A percentile compares a stretch with the other conserved stretches of the same genome.
phyloP scores from a whole-genome alignment of 2,797 vertebrate species.

The Coracias cyanogaster region DNA sequence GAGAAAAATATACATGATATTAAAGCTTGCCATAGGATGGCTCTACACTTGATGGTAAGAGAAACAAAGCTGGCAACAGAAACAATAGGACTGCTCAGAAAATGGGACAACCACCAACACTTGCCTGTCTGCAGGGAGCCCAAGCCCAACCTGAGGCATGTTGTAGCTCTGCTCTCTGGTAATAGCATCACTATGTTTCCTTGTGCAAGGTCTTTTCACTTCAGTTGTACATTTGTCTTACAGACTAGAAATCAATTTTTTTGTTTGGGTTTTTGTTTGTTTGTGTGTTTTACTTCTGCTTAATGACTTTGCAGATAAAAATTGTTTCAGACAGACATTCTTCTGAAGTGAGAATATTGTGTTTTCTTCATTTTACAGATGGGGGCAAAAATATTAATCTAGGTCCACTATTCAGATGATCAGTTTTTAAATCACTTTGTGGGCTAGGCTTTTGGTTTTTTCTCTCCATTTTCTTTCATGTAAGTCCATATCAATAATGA shows the following conservation, averaged over 20 bases:
- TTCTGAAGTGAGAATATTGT: not conserved
- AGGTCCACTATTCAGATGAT: not conserved
- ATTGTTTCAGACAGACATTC: not conserved
- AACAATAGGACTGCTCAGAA: not conserved
- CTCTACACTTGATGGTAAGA: not conserved
- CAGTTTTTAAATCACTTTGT: not conserved
- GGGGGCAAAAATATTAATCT: not conserved
- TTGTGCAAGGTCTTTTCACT: not conserved
- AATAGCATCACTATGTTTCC: fast-evolving
- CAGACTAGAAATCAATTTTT: not conserved
- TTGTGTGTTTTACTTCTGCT: not conserved
- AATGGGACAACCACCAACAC: not conserved
- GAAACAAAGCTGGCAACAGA: not conserved
- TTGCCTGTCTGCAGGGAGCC: not conserved
- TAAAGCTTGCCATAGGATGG: not conserved
- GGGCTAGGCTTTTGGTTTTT: not conserved
- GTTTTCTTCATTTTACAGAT: not conserved
- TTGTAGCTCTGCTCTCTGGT: not conserved
- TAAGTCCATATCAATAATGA: not conserved
- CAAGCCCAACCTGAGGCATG: not conserved
- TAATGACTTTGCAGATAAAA: not conserved
- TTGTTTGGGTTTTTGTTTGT: not conserved
- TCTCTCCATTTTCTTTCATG: not conserved
- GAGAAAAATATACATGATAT: not conserved
- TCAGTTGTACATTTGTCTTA: not conserved